Evolutionary conservation across 2,797 vertebrate genomes (phyloP).

Genomic region (Podarcis siculus): DNA sequence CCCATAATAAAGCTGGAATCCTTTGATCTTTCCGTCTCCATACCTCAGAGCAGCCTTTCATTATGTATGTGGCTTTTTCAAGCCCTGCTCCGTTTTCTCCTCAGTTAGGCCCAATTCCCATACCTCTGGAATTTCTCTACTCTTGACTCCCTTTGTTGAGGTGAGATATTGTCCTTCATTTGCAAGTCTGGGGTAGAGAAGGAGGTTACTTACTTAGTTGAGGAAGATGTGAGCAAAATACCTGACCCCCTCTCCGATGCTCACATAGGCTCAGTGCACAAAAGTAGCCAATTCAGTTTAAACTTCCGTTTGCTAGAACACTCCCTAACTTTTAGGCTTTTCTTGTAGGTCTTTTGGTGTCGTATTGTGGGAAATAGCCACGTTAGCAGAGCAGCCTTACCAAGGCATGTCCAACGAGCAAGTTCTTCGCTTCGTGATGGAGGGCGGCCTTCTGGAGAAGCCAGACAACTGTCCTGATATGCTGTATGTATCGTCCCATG

Average conservation of each 20-base stretch:
- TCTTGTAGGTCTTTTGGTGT: slow-evolving; percentile 88
- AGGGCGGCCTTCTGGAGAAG: slow-evolving; percentile 96
- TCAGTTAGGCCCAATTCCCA: too few relatives aligned
- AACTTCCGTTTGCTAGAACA: neutral
- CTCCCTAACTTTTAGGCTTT: neutral
- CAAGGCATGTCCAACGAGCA: slow-evolving; percentile 99
- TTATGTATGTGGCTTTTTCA: neutral
- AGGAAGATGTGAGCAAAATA: neutral
- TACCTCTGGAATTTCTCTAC: neutral
- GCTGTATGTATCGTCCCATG: slow-evolving; percentile 83
- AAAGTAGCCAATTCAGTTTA: neutral
- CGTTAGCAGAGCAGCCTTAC: slow-evolving; percentile 95
- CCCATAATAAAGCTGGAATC: neutral
- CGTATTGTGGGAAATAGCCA: slow-evolving; percentile 97
- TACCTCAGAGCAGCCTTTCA: neutral
- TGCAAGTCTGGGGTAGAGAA: neutral
- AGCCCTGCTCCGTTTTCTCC: neutral
- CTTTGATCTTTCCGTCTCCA: neutral
- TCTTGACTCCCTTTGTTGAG: neutral
- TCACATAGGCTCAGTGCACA: neutral
- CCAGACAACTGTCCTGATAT: slow-evolving; percentile 98
- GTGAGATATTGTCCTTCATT: neutral
- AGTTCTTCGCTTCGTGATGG: slow-evolving; percentile 99
- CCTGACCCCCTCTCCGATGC: neutral
- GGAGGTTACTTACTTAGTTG: neutral